Conservation (phyloP, 2,888 invertebrate genomes). For the Helobdella robusta region DNA sequence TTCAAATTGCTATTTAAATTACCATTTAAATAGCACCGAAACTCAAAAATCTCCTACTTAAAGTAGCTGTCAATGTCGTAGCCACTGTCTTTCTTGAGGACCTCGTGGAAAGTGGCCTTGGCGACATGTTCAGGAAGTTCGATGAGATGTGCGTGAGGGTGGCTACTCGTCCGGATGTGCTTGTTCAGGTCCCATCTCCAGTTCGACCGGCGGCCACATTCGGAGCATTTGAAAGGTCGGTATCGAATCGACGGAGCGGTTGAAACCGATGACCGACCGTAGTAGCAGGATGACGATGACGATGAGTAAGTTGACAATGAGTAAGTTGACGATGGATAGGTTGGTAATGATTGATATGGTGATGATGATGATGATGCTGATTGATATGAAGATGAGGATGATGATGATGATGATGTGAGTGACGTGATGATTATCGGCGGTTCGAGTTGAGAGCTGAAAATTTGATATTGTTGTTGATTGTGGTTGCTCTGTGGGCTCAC, state of each 20-base stretch:
- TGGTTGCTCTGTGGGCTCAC: no score
- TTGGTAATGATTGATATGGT: not conserved
- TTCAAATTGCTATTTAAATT: not conserved
- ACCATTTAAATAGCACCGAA: not conserved
- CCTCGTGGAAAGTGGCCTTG: conserved; percentile 37
- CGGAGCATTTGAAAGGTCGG: conserved; percentile 79
- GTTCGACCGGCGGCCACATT: conserved; percentile 85
- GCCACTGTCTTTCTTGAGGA: conserved; percentile 29
- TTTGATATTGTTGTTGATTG: no score
- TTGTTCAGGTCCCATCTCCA: conserved; percentile 98
- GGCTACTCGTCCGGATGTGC: conserved; percentile 59
- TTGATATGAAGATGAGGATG: no score
- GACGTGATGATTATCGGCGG: no score
- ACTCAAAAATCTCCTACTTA: not conserved
- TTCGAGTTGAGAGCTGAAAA: no score
- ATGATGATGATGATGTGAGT: not conserved
- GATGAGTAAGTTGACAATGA: not conserved
- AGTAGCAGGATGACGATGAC: not conserved
- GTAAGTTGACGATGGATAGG: not conserved
- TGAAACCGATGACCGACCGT: conserved; percentile 14
- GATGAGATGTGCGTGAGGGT: conserved; percentile 39
- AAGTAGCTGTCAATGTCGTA: not conserved
- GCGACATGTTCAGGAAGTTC: conserved; percentile 44
- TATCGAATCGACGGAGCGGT: conserved; percentile 23
- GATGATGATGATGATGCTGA: no score